Conservation (phyloP, 2,888 invertebrate genomes). For the Heliconius cydno region DNA sequence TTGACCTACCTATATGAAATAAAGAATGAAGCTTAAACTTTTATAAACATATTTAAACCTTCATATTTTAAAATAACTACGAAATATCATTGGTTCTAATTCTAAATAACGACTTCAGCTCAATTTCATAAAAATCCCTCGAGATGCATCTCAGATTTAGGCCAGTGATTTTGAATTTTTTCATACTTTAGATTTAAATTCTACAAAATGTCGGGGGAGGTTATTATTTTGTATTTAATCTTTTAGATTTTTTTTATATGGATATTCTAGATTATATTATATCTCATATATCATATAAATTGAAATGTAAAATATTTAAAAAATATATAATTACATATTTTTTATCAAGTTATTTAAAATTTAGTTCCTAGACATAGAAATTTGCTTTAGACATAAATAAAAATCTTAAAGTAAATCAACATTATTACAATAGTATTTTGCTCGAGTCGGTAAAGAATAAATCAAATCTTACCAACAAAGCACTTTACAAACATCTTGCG, state of each 20-base stretch:
- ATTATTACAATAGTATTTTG: not conserved
- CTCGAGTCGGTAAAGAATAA: not conserved
- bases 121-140: not conserved
- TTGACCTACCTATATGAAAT: not conserved
- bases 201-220: not conserved
- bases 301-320: not conserved
- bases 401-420: not conserved
- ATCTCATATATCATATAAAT: not conserved
- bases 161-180: conserved; percentile 25
- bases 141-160: conserved; percentile 21
- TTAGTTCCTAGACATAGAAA: too few species aligned
- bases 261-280: not conserved
- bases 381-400: not conserved
- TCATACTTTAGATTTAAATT: conserved; percentile 4
- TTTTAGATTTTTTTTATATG: not conserved
- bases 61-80: not conserved
- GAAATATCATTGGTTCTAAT: conserved; percentile 1
- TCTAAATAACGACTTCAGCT: conserved; percentile 4
- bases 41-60: not conserved
- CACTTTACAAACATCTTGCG: conserved; percentile 39
- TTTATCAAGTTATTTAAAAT: not conserved
- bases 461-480: not conserved
- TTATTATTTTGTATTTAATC: not conserved
- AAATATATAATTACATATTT: not conserved
- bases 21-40: not conserved